A percentile compares a stretch with the other conserved stretches of the same genome.
These are phyloP conservation scores for Astropecten irregularis DNA, from an alignment of 53 echinoderm and acorn worm species.

Conservation along the genomic window DNA sequence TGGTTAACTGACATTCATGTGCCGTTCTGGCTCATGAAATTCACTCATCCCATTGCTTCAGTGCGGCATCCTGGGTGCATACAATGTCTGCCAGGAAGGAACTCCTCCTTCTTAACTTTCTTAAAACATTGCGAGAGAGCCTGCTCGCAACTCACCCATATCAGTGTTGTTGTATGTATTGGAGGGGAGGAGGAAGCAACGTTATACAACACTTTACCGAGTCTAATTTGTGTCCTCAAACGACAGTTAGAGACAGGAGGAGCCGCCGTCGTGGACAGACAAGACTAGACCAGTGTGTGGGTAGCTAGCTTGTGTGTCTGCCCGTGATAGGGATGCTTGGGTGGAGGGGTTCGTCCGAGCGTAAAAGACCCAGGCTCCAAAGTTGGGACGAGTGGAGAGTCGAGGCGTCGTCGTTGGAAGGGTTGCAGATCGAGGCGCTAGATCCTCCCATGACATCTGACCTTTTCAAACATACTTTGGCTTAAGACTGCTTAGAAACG, in stretches of 20 bases:
- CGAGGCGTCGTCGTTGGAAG: background rate
- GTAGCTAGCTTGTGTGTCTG: background rate
- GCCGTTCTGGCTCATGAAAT: background rate
- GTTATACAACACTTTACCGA: background rate
- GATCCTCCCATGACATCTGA: constrained; percentile 17
- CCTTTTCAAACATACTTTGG: background rate
- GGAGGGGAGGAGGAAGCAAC: background rate
- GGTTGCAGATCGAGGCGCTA: background rate
- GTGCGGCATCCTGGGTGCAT: background rate
- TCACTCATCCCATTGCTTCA: constrained; percentile 2
- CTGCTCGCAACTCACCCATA: background rate
- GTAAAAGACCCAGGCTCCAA: constrained; percentile 3
- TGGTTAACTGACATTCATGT: background rate
- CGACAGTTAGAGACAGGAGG: background rate
- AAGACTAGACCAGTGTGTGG: background rate
- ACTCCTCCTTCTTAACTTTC: no score
- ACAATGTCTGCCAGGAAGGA: constrained; percentile 29
- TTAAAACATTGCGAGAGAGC: background rate
- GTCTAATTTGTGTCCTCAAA: background rate
- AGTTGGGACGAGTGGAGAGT: background rate
- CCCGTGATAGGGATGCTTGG: constrained; percentile 50
- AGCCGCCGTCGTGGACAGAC: background rate
- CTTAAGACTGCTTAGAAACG: no score
- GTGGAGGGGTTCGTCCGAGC: background rate
- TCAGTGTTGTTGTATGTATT: constrained; percentile 43